phyloP scores from a whole-genome alignment of 2,888 invertebrate species.

The Notodonta dromedarius region DNA sequence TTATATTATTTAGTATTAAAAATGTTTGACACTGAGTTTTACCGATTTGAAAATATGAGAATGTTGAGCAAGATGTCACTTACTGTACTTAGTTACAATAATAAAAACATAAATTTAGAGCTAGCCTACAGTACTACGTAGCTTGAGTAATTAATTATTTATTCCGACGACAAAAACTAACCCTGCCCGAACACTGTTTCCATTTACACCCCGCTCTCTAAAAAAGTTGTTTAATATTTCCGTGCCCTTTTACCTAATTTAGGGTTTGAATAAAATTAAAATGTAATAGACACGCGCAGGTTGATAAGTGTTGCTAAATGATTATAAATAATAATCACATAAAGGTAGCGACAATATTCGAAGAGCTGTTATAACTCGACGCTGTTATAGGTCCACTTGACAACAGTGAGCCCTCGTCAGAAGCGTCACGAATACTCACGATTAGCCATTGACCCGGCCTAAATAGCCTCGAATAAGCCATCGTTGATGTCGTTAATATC shows the following conservation, averaged over 20 bases:
- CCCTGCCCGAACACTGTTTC: conserved; percentile 14
- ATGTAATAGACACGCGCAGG: neutral
- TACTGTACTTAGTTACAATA: neutral
- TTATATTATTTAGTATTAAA: too few species aligned
- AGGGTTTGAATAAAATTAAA: neutral
- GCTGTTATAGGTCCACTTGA: conserved; percentile 13
- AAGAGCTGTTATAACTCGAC: conserved; percentile 26
- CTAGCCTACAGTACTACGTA: neutral
- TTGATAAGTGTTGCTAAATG: neutral
- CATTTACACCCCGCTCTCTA: conserved; percentile 10
- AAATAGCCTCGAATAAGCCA: conserved; percentile 67
- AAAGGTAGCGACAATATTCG: neutral
- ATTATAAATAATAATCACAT: neutral
- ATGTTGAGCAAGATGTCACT: too few species aligned
- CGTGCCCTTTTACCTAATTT: neutral
- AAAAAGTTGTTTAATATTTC: neutral
- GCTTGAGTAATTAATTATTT: conserved; percentile 26
- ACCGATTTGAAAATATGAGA: too few species aligned
- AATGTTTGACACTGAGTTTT: too few species aligned
- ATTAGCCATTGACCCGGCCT: conserved; percentile 74
- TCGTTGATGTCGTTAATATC: conserved; percentile 61
- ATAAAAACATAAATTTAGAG: neutral
- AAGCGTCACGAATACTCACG: conserved; percentile 61
- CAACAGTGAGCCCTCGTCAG: conserved; percentile 46
- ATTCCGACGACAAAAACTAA: conserved; percentile 19